Percentiles rank a stretch among this genome's conserved stretches.
phyloP scores from a whole-genome alignment of 2,888 invertebrate species.

The Megalurothrips usitatus region DNA sequence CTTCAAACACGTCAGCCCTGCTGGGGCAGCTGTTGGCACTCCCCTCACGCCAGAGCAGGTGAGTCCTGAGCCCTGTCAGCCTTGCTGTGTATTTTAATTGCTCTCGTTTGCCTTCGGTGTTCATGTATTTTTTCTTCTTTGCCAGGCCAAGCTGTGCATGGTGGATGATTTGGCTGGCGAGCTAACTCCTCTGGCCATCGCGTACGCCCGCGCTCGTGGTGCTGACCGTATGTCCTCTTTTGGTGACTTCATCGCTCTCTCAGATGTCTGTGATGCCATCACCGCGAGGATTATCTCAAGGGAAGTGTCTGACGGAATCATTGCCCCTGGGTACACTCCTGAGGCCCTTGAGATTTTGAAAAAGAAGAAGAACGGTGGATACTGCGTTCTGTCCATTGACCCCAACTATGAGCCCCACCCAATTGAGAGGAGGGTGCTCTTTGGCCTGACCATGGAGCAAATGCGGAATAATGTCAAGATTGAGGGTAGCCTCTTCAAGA shows the following conservation, averaged over 20 bases:
- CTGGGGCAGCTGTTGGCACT: conserved; percentile 89
- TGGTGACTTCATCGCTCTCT: conserved; percentile 94
- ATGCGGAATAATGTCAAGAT: conserved; percentile 85
- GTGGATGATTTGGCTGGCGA: conserved; percentile 74
- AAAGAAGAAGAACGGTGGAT: conserved; percentile 92
- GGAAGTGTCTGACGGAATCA: conserved; percentile 94
- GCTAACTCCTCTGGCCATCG: conserved; percentile 77
- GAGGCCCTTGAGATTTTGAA: conserved; percentile 80
- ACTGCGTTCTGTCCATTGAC: conserved; percentile 90
- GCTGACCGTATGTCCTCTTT: conserved; percentile 99
- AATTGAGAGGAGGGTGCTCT: conserved; percentile 77
- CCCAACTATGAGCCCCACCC: conserved; percentile 73
- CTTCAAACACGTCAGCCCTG: conserved; percentile 98
- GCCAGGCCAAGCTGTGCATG: conserved; percentile 84
- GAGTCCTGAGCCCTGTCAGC: conserved; percentile 34
- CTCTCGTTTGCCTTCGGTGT: background rate
- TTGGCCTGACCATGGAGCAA: conserved; percentile 81
- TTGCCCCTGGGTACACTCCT: conserved; percentile 84
- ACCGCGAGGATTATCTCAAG: conserved; percentile 88
- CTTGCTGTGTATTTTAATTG: conserved; percentile 31
- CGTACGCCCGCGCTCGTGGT: conserved; percentile 94
- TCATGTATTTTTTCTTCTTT: conserved; percentile 30
- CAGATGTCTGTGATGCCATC: conserved; percentile 80
- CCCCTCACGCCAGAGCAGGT: conserved; percentile 68
- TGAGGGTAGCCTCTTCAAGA: conserved; percentile 68